A percentile compares a stretch with the other conserved stretches of the same genome.
Conservation (phyloP, 2,113 vertebrate genomes). For the Gallinago media region DNA sequence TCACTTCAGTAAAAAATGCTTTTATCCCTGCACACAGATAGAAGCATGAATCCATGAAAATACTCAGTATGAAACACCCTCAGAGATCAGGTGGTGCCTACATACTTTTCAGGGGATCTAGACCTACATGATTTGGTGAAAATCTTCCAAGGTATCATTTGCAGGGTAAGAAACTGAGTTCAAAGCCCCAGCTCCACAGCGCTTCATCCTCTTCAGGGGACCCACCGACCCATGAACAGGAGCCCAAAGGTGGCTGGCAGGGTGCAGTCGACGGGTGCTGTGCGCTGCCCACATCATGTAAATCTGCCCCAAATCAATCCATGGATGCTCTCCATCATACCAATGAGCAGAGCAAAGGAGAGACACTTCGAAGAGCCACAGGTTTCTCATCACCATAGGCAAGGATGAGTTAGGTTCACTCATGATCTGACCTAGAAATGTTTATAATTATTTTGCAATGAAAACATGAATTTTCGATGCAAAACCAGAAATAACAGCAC, state of each 20-base stretch:
- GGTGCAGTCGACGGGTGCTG: background rate
- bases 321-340: background rate
- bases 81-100: background rate
- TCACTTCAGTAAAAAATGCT: background rate
- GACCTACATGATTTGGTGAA: background rate
- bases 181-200: rapidly evolving
- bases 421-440: background rate
- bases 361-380: background rate
- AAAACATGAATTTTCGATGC: background rate
- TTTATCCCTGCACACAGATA: background rate
- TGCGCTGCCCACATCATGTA: rapidly evolving
- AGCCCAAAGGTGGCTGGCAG: background rate
- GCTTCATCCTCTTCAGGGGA: background rate
- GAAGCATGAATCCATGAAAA: background rate
- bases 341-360: background rate
- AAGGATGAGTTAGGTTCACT: background rate
- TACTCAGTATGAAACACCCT: rapidly evolving
- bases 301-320: background rate
- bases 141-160: background rate
- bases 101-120: background rate
- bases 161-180: background rate
- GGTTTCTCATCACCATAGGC: background rate
- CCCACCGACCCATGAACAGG: rapidly evolving
- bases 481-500: background rate
- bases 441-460: background rate